Conservation (phyloP, 1,140 invertebrate species). For the Nixonia krombeini region DNA sequence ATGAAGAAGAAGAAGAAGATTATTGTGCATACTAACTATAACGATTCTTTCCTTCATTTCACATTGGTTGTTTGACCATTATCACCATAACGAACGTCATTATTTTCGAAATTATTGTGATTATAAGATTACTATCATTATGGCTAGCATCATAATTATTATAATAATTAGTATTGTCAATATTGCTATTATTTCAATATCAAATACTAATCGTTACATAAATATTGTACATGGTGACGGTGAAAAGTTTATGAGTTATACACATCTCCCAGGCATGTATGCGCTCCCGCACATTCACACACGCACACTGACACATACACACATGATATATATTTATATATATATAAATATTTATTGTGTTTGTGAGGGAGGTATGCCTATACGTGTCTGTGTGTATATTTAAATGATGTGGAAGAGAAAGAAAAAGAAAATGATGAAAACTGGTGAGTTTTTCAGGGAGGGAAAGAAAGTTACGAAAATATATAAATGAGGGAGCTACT, state of each 20-base stretch:
- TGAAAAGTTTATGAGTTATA: constrained; percentile 68
- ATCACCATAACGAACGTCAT: constrained; percentile 66
- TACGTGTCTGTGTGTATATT: constrained; percentile 55
- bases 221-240: constrained; percentile 65
- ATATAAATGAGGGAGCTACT: constrained; percentile 52
- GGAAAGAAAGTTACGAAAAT: constrained; percentile 55
- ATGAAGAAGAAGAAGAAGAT: constrained; percentile 58
- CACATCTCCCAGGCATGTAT: constrained; percentile 70
- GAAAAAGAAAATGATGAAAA: too few relatives aligned
- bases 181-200: constrained; percentile 54
- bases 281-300: constrained; percentile 53
- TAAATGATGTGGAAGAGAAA: too few relatives aligned
- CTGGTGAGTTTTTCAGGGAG: constrained; percentile 54
- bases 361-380: constrained; percentile 48
- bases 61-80: constrained; percentile 51
- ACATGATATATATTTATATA: constrained; percentile 49
- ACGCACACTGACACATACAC: constrained; percentile 49
- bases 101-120: constrained; percentile 53
- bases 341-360: constrained; percentile 51
- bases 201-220: constrained; percentile 57
- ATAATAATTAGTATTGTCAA: constrained; percentile 48
- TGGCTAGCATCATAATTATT: constrained; percentile 54
- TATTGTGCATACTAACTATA: constrained; percentile 71
- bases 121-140: constrained; percentile 59
- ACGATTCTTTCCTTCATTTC: constrained; percentile 51